Evolutionary conservation across 1,140 invertebrate species (phyloP).

Genomic region (Macrostomum lignano): DNA sequence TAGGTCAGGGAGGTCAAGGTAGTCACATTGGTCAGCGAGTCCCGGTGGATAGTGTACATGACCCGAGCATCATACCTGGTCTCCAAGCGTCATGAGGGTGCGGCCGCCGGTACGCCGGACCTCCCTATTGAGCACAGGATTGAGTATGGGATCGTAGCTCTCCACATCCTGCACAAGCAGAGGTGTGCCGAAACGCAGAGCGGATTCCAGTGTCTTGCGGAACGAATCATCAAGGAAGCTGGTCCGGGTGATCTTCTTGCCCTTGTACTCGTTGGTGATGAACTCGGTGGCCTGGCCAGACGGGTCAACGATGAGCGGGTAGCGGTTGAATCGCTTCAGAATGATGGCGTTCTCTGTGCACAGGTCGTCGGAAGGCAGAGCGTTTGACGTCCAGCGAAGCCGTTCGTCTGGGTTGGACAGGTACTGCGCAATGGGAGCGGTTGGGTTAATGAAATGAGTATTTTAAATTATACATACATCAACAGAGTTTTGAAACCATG

Average conservation of each 20-base stretch:
- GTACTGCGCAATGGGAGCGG: too few relatives aligned
- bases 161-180: slow-evolving; percentile 90
- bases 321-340: slow-evolving; percentile 89
- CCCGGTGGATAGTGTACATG: too few relatives aligned
- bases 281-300: slow-evolving; percentile 93
- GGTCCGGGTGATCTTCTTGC: slow-evolving; percentile 85
- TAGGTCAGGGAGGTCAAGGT: too few relatives aligned
- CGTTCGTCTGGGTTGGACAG: slow-evolving; percentile 93
- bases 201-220: slow-evolving; percentile 88
- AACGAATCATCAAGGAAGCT: slow-evolving; percentile 92
- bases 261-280: slow-evolving; percentile 82
- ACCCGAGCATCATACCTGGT: too few relatives aligned
- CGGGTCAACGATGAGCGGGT: slow-evolving; percentile 93
- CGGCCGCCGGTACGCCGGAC: slow-evolving; percentile 74
- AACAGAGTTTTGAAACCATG: too few relatives aligned
- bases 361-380: slow-evolving; percentile 74
- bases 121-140: slow-evolving; percentile 87
- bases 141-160: slow-evolving; percentile 93
- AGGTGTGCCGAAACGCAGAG: slow-evolving; percentile 87
- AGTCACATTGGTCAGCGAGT: too few relatives aligned
- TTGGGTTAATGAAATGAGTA: too few relatives aligned
- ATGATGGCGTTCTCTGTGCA: slow-evolving; percentile 98
- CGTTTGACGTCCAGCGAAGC: slow-evolving; percentile 82
- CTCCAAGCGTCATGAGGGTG: slow-evolving; percentile 80
- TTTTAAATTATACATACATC: too few relatives aligned